Evolutionary conservation across 2,888 invertebrate species (phyloP).

Genomic region (Tetrapedia diversipes): DNA sequence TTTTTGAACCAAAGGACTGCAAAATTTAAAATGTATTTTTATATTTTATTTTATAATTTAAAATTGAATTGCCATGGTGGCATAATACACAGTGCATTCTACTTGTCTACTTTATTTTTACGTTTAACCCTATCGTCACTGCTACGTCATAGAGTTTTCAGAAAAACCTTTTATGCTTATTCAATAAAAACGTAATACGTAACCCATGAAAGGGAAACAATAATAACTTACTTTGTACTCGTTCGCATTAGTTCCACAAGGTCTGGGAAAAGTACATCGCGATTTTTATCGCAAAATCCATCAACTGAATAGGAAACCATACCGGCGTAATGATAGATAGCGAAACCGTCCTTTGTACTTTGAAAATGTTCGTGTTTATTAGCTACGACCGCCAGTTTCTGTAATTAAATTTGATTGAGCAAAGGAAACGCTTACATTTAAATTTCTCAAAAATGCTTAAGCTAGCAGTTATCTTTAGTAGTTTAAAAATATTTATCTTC

Average conservation of each 20-base stretch:
- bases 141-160: too few species aligned
- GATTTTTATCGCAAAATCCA: constrained; percentile 88
- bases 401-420: constrained; percentile 49
- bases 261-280: constrained; percentile 87
- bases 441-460: too few species aligned
- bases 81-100: too few species aligned
- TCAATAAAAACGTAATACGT: too few species aligned
- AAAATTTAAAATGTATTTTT: not conserved
- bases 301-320: constrained; percentile 86
- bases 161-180: not conserved
- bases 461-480: too few species aligned
- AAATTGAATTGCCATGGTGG: too few species aligned
- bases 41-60: too few species aligned
- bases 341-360: constrained; percentile 84
- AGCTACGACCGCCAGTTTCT: constrained; percentile 85
- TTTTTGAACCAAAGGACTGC: constrained; percentile 84
- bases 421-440: too few species aligned
- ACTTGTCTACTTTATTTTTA: too few species aligned
- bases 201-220: not conserved
- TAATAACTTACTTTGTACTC: constrained; percentile 84
- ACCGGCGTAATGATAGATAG: constrained; percentile 88
- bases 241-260: constrained; percentile 87
- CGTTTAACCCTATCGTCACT: too few species aligned
- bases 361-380: constrained; percentile 86
- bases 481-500: not conserved